A percentile compares a stretch with the other conserved stretches of the same genome.
These are phyloP conservation scores for Catocala sponsa DNA, from an alignment of 2,888 invertebrate species.

Conservation along the genomic window DNA sequence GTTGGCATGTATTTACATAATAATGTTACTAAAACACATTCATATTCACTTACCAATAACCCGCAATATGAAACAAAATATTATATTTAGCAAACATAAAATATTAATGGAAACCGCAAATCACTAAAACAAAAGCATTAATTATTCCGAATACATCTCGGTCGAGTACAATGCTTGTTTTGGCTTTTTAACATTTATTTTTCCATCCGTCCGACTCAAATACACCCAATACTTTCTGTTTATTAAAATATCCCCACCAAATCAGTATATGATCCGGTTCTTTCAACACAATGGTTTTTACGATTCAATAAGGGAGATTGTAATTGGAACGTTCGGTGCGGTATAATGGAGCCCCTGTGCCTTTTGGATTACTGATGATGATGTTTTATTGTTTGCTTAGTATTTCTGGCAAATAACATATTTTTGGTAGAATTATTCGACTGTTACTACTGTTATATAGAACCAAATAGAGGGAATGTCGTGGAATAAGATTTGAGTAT, in stretches of 20 bases:
- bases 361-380: slow-evolving; percentile 40
- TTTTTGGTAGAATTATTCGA: not conserved
- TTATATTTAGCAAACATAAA: not conserved
- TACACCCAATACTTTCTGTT: slow-evolving; percentile 39
- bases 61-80: too few species aligned
- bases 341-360: slow-evolving; percentile 38
- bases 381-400: slow-evolving; percentile 41
- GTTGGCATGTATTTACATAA: too few species aligned
- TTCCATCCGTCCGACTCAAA: slow-evolving; percentile 21
- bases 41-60: too few species aligned
- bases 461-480: too few species aligned
- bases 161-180: slow-evolving; percentile 35
- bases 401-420: slow-evolving; percentile 24
- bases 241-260: slow-evolving; percentile 48
- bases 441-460: too few species aligned
- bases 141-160: slow-evolving; percentile 16
- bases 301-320: slow-evolving; percentile 43
- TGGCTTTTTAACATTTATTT: slow-evolving; percentile 43
- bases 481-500: too few species aligned
- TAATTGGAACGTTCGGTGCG: slow-evolving; percentile 40
- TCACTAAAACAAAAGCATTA: slow-evolving; percentile 11
- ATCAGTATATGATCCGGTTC: slow-evolving; percentile 44
- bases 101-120: not conserved
- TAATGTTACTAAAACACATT: too few species aligned
- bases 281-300: slow-evolving; percentile 47